Evolutionary conservation across 2,888 invertebrate species (phyloP), one percentile per base, ranked within the genome.

Genomic region (Ophraella communa): DNA sequence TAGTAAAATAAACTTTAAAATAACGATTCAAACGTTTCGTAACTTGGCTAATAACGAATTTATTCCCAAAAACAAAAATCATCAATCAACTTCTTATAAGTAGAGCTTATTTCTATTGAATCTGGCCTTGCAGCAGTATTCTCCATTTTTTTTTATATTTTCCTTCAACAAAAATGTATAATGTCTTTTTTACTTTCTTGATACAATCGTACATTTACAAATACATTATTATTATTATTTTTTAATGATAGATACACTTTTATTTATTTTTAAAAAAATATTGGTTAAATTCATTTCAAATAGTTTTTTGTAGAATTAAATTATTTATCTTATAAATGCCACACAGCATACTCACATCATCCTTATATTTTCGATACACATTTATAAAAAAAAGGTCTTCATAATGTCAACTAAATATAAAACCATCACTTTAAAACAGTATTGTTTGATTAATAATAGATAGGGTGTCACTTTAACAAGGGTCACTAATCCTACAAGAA

Each of bases 341-440:
- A 62, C 62, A 62, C 62, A 62, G 47, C 62, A 62, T 14, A 11
- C 33, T 47, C 62, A 56, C 23, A 20, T 23, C 4, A 30, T 23
- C 8, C 14, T 51, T 53, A 45, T 18, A 10, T 18, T 45, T 18
- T n/a, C 10, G 8, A 45, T 47, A 47, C n/a, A 7, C 21, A 47
- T 18, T 11, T 17, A 47, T 11, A 20, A 47, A 47, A 18, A n/a
- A 1, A 8, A n/a, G 18, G 47, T 47, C 11, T 47, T 47, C 8
- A 14, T n/a, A n/a, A n/a, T n/a, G n/a, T n/a, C n/a, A n/a, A n/a
- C n/a, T n/a, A n/a, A n/a, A n/a, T n/a, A n/a, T n/a, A n/a, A n/a
- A n/a, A n/a, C n/a, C n/a, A n/a, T n/a, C n/a, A n/a, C n/a, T n/a
- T n/a, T n/a, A n/a, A n/a, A n/a, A n/a, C n/a, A n/a, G n/a, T n/a